These are phyloP conservation scores for Epinotia demarniana DNA, from an alignment of 2,888 invertebrate species.

Conservation along the genomic window DNA sequence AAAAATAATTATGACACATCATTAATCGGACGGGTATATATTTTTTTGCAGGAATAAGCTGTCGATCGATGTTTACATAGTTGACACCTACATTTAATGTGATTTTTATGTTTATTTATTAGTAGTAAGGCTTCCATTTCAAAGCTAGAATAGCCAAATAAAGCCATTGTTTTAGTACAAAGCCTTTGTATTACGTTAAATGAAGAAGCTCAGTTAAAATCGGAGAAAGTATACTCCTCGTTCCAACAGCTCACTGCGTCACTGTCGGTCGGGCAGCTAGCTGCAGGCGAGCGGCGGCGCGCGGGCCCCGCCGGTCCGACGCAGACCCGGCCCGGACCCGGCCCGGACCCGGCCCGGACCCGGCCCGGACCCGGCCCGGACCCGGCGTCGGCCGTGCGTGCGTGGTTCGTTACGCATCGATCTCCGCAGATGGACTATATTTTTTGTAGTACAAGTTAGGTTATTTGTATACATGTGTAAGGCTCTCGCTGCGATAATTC, in stretches of 20 bases:
- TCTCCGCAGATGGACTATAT: conserved; percentile 27
- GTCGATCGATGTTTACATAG: too few relatives aligned
- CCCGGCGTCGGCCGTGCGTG: background rate
- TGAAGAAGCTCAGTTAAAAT: background rate
- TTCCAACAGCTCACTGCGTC: background rate
- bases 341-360: background rate
- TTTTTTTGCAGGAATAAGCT: too few relatives aligned
- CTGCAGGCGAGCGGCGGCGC: background rate
- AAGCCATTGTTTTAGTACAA: background rate
- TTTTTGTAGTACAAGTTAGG: conserved; percentile 42
- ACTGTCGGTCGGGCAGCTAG: background rate
- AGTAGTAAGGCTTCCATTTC: background rate
- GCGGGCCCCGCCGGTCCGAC: background rate
- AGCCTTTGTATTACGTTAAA: background rate
- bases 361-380: background rate
- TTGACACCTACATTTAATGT: too few relatives aligned
- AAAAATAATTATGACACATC: too few relatives aligned
- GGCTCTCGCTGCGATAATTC: conserved; percentile 30
- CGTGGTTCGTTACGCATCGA: conserved; percentile 25
- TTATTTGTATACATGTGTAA: conserved; percentile 33
- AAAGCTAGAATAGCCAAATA: background rate
- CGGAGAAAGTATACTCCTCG: background rate
- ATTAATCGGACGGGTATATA: too few relatives aligned
- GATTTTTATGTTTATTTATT: too few relatives aligned
- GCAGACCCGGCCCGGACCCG: background rate